These are phyloP conservation scores for Clivina fossor DNA, from an alignment of 2,888 invertebrate species.

Conservation along the genomic window DNA sequence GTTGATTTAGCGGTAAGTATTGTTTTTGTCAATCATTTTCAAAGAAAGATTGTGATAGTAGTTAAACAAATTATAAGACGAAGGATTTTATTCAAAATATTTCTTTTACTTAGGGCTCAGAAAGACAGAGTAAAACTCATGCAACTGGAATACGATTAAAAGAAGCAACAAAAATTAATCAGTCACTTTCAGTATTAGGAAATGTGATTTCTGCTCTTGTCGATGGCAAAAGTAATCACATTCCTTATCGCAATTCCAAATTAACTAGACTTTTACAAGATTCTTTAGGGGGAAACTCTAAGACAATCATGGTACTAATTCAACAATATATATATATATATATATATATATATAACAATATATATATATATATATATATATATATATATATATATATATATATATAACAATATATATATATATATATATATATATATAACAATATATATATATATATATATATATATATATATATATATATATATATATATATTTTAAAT, in stretches of 20 bases:
- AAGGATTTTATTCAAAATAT: constrained; percentile 7
- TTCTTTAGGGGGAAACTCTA: constrained; percentile 94
- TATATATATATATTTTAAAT: constrained; percentile 12
- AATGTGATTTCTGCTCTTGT: constrained; percentile 98
- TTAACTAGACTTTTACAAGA: constrained; percentile 92
- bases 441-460: too few species aligned
- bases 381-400: too few species aligned
- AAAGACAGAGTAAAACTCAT: constrained; percentile 95
- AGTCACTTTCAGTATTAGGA: constrained; percentile 94
- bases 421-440: too few species aligned
- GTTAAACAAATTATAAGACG: constrained; percentile 4
- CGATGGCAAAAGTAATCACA: constrained; percentile 95
- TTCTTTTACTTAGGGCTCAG: constrained; percentile 75
- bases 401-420: too few species aligned
- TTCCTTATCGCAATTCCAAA: constrained; percentile 98
- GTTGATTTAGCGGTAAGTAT: constrained; percentile 90
- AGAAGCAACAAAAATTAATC: constrained; percentile 97
- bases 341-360: too few species aligned
- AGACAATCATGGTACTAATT: constrained; percentile 81
- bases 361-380: too few species aligned
- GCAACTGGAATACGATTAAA: constrained; percentile 89
- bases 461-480: background rate
- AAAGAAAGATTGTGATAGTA: background rate
- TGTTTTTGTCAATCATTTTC: background rate
- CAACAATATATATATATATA: too few species aligned